These are phyloP conservation scores for Gasterosteus aculeatus DNA, from an alignment of 2,113 vertebrate genomes.

Conservation along the genomic window DNA sequence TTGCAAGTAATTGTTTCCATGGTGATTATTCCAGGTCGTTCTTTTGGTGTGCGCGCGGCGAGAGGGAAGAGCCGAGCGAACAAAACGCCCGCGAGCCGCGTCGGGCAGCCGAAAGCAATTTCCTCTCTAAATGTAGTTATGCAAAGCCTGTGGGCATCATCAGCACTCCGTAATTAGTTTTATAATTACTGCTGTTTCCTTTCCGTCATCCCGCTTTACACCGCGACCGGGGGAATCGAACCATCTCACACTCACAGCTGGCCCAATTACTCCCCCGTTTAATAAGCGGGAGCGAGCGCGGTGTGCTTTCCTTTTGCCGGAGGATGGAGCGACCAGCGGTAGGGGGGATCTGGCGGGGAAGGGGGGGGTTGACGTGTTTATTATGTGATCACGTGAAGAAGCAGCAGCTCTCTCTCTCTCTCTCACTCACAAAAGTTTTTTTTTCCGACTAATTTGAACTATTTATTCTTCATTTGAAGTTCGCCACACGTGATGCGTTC, in stretches of 20 bases:
- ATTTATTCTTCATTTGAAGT: too few relatives aligned
- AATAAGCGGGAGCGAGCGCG: conserved; percentile 81
- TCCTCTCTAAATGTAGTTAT: conserved; percentile 99
- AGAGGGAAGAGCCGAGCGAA: conserved; percentile 57
- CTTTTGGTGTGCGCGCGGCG: conserved; percentile 51
- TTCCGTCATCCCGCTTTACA: conserved; percentile 95
- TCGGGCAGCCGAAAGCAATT: conserved; percentile 98
- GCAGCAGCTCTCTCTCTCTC: background rate
- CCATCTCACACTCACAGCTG: conserved; percentile 97
- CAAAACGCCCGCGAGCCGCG: conserved; percentile 76
- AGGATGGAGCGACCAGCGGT: conserved; percentile 1
- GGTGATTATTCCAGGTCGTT: conserved; percentile 72
- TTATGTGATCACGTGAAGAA: conserved; percentile 28
- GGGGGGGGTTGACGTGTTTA: conserved; percentile 29
- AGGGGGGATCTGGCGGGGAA: background rate
- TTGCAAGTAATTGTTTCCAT: conserved; percentile 79
- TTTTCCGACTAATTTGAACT: too few relatives aligned
- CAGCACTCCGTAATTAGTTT: conserved; percentile 99
- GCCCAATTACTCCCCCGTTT: conserved; percentile 92
- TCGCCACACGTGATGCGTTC: background rate
- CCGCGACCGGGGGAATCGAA: conserved; percentile 93
- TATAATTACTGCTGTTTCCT: conserved; percentile 99
- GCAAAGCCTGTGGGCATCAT: conserved; percentile 99
- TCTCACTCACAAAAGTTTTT: background rate
- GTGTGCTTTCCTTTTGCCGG: conserved; percentile 7